Evolutionary conservation across 1,140 invertebrate species (phyloP).

Genomic region (Ceratina japonica): DNA sequence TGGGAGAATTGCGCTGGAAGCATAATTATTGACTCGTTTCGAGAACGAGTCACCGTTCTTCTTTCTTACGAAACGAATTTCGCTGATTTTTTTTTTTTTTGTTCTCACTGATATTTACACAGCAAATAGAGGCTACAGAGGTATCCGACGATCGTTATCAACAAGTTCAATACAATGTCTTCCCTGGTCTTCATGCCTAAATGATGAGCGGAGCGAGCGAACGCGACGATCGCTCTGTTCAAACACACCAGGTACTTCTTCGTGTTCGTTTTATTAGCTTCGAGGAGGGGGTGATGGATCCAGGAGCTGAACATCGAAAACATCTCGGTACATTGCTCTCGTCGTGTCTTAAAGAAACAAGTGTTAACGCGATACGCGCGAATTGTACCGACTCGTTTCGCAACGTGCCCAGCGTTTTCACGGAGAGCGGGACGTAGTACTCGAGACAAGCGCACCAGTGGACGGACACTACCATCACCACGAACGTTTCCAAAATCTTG

Average conservation of each 20-base stretch:
- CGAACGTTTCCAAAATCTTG: constrained; percentile 64
- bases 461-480: constrained; percentile 59
- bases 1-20: constrained; percentile 64
- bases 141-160: constrained; percentile 67
- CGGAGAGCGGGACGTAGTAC: constrained; percentile 67
- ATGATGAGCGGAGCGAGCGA: constrained; percentile 69
- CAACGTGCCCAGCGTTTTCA: constrained; percentile 16
- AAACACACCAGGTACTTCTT: constrained; percentile 68
- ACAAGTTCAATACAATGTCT: constrained; percentile 71
- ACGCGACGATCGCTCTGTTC: constrained; percentile 68
- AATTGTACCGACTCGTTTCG: constrained; percentile 28
- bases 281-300: constrained; percentile 65
- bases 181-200: constrained; percentile 64
- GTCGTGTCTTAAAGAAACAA: background rate
- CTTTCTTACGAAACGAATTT: too few species aligned
- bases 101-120: constrained; percentile 52
- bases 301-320: constrained; percentile 67
- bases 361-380: background rate
- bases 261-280: constrained; percentile 47
- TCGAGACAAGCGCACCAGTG: constrained; percentile 74
- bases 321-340: too few species aligned
- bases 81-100: constrained; percentile 1
- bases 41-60: constrained; percentile 6
- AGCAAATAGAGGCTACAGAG: constrained; percentile 71
- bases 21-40: background rate